These are phyloP conservation scores for Bombus affinis DNA, from an alignment of 1,140 invertebrate genomes.

Conservation along the genomic window DNA sequence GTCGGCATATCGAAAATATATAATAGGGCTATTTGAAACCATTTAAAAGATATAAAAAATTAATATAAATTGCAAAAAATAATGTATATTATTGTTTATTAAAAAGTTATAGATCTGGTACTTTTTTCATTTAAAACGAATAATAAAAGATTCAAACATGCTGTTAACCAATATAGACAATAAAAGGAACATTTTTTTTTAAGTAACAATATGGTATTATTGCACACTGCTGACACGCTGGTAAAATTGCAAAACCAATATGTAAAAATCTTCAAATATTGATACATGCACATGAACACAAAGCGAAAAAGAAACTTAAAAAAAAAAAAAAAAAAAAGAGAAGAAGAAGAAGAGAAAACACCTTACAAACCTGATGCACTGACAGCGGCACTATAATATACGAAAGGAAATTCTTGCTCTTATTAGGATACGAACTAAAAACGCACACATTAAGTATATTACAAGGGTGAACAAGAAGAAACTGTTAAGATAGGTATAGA, in stretches of 20 bases:
- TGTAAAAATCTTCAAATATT: constrained; percentile 17
- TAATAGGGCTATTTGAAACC: not conserved
- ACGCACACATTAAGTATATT: constrained; percentile 45
- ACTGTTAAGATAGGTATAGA: constrained; percentile 39
- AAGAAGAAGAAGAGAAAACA: constrained; percentile 12
- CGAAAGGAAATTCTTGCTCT: constrained; percentile 37
- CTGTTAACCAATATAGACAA: not conserved
- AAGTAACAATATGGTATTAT: constrained; percentile 37
- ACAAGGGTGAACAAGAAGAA: constrained; percentile 56
- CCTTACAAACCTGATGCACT: constrained; percentile 45
- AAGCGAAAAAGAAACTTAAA: constrained; percentile 11
- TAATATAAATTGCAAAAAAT: not conserved
- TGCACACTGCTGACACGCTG: not conserved
- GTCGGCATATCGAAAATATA: too few relatives aligned
- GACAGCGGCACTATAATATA: constrained; percentile 45
- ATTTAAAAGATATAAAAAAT: not conserved
- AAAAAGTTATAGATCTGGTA: not conserved
- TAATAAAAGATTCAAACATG: not conserved
- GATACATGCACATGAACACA: constrained; percentile 24
- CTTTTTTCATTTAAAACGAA: not conserved
- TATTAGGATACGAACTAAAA: constrained; percentile 37
- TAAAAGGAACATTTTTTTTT: not conserved
- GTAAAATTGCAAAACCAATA: not conserved
- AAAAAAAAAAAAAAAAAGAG: not conserved
- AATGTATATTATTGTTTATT: not conserved